Conservation (phyloP, 2,797 vertebrate genomes). For the Miichthys miiuy region DNA sequence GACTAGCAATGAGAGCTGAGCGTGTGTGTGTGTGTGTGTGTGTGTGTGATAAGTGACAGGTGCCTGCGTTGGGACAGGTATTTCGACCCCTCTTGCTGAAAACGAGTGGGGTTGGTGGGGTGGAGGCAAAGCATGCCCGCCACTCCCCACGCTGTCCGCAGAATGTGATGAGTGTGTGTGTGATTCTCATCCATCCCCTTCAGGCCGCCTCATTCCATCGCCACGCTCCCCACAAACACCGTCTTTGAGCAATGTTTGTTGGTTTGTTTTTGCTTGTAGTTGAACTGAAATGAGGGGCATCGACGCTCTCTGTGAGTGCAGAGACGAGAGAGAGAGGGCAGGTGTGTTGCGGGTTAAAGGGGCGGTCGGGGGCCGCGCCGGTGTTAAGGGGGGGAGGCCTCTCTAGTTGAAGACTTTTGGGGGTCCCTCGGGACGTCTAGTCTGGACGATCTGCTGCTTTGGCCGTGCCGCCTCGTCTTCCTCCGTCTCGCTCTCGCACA, state of each 20-base stretch:
- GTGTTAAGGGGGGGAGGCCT: constrained; percentile 35
- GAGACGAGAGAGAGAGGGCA: constrained; percentile 81
- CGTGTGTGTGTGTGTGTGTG: background rate
- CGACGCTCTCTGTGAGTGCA: constrained; percentile 82
- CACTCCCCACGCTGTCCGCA: constrained; percentile 73
- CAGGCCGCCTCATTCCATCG: constrained; percentile 80
- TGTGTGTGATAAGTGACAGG: constrained; percentile 66
- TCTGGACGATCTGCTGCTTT: constrained; percentile 95
- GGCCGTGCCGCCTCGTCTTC: constrained; percentile 92
- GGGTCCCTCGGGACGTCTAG: constrained; percentile 91
- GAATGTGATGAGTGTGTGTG: constrained; percentile 81
- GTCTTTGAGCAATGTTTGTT: constrained; percentile 78
- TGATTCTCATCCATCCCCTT: constrained; percentile 79
- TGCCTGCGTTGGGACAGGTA: constrained; percentile 74
- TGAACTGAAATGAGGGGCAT: constrained; percentile 88
- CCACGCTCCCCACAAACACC: constrained; percentile 79
- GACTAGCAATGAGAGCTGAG: constrained; percentile 72
- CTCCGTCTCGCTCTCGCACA: constrained; percentile 94
- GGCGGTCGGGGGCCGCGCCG: constrained; percentile 67
- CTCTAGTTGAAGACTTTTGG: constrained; percentile 85
- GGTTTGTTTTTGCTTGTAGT: constrained; percentile 80
- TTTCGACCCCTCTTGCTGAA: constrained; percentile 65
- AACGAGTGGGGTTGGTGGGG: constrained; percentile 57
- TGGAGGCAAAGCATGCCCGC: constrained; percentile 65
- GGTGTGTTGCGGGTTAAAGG: constrained; percentile 76